phyloP scores from a whole-genome alignment of 2,888 invertebrate genomes.

The Apotomis capreana region DNA sequence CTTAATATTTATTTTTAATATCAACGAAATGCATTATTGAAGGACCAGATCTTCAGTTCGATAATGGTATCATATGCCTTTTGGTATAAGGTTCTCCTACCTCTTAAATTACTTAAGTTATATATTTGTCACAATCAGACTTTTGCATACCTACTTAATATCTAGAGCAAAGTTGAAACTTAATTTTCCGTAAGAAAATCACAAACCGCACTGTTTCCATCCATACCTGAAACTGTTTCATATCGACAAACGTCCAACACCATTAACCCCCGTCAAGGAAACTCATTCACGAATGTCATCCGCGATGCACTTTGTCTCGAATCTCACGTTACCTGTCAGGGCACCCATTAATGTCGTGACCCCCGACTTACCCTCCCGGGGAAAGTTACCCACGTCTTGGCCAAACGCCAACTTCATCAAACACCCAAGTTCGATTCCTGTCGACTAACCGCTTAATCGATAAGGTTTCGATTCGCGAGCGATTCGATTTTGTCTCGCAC shows the following conservation, averaged over 20 bases:
- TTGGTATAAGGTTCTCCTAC: no score
- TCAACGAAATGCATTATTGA: no score
- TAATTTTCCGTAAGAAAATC: slow-evolving; percentile 36
- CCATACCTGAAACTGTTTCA: slow-evolving; percentile 33
- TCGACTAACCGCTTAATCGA: slow-evolving; percentile 45
- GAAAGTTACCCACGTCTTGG: slow-evolving; percentile 65
- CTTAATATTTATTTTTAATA: no score
- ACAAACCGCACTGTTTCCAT: slow-evolving; percentile 22
- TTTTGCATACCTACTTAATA: no score
- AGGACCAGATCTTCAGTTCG: no score
- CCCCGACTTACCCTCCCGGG: slow-evolving; percentile 60
- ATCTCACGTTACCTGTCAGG: slow-evolving; percentile 79
- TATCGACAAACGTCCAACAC: slow-evolving; percentile 42
- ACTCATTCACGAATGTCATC: slow-evolving; percentile 54
- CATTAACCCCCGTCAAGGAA: slow-evolving; percentile 61
- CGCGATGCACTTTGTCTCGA: slow-evolving; percentile 77
- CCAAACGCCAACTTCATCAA: slow-evolving; percentile 56
- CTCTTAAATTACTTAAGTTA: no score
- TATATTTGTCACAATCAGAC: no score
- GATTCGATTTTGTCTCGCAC: slow-evolving; percentile 44
- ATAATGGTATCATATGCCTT: no score
- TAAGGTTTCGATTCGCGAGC: slow-evolving; percentile 56
- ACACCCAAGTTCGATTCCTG: slow-evolving; percentile 50
- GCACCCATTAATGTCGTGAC: slow-evolving; percentile 76
- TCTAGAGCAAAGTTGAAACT: not conserved